Base-by-base conservation (phyloP, 2,888 invertebrate species). In the Drosophila kambysellisi region DNA sequence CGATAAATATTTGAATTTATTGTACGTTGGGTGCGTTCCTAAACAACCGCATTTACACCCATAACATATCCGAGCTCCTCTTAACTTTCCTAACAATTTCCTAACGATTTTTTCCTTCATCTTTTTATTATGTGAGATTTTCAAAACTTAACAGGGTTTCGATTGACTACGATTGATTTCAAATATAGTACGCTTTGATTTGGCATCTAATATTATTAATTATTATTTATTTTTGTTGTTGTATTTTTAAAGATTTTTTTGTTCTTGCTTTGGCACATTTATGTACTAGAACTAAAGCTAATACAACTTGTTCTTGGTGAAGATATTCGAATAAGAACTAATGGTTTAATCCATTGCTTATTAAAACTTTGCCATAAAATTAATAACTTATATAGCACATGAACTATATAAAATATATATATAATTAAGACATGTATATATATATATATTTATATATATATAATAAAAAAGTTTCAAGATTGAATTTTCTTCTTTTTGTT, bases 111-210 rank as follows among this genome's bases (percentile, higher is more conserved):
- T 37, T 64, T 25, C 11, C 67, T 20, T 51, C 25, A 15, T 33
- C 37, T 43, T 12, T 56, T 60, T 46, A 52, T 70, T 48, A 61
- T 63, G 29, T 59, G 37, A 51, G 65, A 20, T 61, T 51, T 72
- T 68, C 64, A 74, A 87, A 86, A 87, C 81, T 90, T 86, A 88
- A 89, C 84, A 89, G 80, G 81, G 63, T 65, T 67, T 53, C 39
- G 39, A 58, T 57, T 57, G 53, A 67, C 68, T 69, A 48, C 63
- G 29, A 69, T 72, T 35, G 52, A 59, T 63, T 60, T 72, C n/a
- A 74, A 51, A 62, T 48, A 62, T 64, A 70, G 41, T 71, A 57
- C 33, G 33, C 20, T 37, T 46, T 11, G 3, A 8, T 72, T 74
- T 74, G 63, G 63, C 70, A 41, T 70, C 67, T 66, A 53, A 63